Conservation (phyloP, 2,113 vertebrate species). For the Lasiurus cinereus region DNA sequence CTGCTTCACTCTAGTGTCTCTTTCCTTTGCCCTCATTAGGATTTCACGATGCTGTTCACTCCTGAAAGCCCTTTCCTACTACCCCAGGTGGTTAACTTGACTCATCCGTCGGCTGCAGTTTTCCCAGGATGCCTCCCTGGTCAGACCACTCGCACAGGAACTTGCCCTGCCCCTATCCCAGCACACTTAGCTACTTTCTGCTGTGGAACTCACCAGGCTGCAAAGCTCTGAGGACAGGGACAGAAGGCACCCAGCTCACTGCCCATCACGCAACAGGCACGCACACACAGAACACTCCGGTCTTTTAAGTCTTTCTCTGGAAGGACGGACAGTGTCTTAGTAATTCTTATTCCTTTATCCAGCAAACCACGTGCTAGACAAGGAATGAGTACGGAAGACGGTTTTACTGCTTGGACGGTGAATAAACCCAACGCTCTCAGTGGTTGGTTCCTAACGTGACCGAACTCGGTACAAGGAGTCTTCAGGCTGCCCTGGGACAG, state of each 20-base stretch:
- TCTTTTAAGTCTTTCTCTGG: background rate
- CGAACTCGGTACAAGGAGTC: background rate
- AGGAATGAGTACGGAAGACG: background rate
- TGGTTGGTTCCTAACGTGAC: background rate
- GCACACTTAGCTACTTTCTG: background rate
- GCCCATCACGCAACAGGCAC: background rate
- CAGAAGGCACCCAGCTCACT: background rate
- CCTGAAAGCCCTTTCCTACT: background rate
- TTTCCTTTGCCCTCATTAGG: background rate
- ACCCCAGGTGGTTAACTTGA: background rate
- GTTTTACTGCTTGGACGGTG: constrained; percentile 13
- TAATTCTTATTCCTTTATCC: constrained; percentile 9
- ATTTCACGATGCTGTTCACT: background rate
- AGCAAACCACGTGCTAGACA: background rate
- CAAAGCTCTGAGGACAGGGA: background rate
- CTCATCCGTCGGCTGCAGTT: background rate
- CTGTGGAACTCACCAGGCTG: background rate
- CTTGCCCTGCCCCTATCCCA: background rate
- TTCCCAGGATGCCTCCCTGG: background rate
- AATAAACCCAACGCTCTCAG: background rate
- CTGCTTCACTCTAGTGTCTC: background rate
- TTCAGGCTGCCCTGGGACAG: background rate
- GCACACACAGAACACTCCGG: background rate
- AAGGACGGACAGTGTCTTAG: background rate
- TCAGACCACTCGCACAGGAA: background rate